Percentiles rank a stretch among this genome's conserved stretches.
phyloP scores from a whole-genome alignment of 2,113 vertebrate genomes.

The Leptocoma aspasia region DNA sequence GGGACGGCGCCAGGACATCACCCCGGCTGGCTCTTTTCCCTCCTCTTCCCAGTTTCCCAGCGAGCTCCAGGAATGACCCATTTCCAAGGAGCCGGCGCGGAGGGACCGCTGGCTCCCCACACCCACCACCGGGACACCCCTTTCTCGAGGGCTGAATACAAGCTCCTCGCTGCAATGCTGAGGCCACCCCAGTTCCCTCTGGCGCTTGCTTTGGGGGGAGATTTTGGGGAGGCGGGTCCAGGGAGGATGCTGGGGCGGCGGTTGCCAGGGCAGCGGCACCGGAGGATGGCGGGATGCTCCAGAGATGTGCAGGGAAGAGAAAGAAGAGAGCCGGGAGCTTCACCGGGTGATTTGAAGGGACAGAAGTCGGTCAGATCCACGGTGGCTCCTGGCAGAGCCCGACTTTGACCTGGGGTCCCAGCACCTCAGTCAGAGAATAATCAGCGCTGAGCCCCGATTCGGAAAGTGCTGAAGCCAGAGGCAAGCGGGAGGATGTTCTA shows the following conservation, averaged over 20 bases:
- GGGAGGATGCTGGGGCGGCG: slow-evolving; percentile 32
- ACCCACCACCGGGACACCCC: background rate
- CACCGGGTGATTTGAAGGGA: background rate
- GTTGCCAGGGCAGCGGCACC: slow-evolving; percentile 76
- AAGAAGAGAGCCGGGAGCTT: slow-evolving; percentile 1
- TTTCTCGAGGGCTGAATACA: background rate
- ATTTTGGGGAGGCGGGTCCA: background rate
- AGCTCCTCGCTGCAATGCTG: background rate
- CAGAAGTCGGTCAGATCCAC: background rate
- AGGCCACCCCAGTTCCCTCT: background rate
- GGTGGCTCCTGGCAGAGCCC: background rate
- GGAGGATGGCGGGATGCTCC: slow-evolving; percentile 78
- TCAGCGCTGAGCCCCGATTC: background rate
- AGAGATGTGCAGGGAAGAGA: slow-evolving; percentile 73
- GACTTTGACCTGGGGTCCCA: background rate
- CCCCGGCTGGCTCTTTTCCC: background rate
- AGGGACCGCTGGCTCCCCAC: background rate
- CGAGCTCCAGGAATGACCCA: slow-evolving; percentile 4
- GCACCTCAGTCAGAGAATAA: background rate
- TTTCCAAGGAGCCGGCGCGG: background rate
- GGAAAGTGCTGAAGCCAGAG: background rate
- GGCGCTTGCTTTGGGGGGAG: background rate
- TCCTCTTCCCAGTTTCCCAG: background rate
- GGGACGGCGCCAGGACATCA: fast-evolving
- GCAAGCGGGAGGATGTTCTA: background rate